Evolutionary conservation across 1,140 invertebrate genomes (phyloP), one percentile per base, ranked within the genome.

Genomic region (Pygmarrhopalites habei): DNA sequence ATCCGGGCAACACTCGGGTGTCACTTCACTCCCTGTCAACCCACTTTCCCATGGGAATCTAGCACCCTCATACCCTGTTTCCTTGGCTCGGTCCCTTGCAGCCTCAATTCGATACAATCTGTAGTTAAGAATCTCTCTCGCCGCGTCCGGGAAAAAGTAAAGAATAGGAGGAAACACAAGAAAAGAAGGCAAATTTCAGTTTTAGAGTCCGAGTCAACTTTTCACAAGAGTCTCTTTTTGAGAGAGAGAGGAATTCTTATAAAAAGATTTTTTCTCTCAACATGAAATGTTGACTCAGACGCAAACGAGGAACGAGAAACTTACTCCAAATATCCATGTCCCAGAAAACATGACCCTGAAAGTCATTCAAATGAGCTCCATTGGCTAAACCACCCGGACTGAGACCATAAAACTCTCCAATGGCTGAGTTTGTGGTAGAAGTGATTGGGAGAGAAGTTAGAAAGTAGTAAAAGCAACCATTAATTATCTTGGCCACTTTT

Each of bases 271-370:
- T n/a, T n/a, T n/a, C n/a, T n/a, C n/a, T n/a, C n/a, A n/a, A n/a
- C n/a, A n/a, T n/a, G n/a, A n/a, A n/a, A n/a, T n/a, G n/a, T n/a
- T n/a, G n/a, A n/a, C n/a, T n/a, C n/a, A n/a, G n/a, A n/a, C n/a
- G n/a, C n/a, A n/a, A n/a, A n/a, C n/a, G n/a, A n/a, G n/a, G n/a
- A n/a, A n/a, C n/a, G n/a, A n/a, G n/a, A n/a, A n/a, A n/a, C n/a
- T n/a, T n/a, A n/a, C n/a, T 79, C 79, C 79, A 80, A 0, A 73
- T 79, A 60, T 79, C 78, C 47, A 77, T 77, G 64, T 80, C 79
- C 78, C 78, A 79, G 60, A 80, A 80, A 21, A 77, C 73, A 65
- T 79, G 79, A 17, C 79, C 72, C 69, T 73, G 71, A 57, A 72
- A 73, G 58, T 73, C 72, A 25, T 15, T 64, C 4, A 67, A 43